A percentile compares a stretch with the other conserved stretches of the same genome.
These are phyloP conservation scores for Magallana gigas DNA, from an alignment of 1,140 invertebrate genomes.

Conservation along the genomic window DNA sequence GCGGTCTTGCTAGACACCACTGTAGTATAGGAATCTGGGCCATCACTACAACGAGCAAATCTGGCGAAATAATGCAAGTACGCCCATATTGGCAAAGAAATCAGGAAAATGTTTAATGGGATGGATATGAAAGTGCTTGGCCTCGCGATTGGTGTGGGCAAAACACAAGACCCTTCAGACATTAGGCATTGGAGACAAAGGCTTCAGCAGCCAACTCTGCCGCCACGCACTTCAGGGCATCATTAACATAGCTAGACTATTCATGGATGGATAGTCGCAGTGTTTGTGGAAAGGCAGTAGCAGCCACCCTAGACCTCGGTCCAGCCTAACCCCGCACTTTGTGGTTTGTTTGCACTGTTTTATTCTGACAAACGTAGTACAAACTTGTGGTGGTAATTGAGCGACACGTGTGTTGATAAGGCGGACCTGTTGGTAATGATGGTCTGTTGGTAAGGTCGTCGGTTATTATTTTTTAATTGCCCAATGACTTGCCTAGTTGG, in stretches of 20 bases:
- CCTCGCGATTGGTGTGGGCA: conserved; percentile 40
- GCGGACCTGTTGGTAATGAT: too few relatives aligned
- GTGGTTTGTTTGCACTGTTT: too few relatives aligned
- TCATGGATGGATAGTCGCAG: too few relatives aligned
- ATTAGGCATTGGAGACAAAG: conserved; percentile 42
- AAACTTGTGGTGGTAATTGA: too few relatives aligned
- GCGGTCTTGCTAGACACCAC: conserved; percentile 48
- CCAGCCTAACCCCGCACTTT: too few relatives aligned
- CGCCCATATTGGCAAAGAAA: not conserved
- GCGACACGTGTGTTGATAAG: too few relatives aligned
- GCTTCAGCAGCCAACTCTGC: conserved; percentile 43
- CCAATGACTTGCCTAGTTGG: too few relatives aligned
- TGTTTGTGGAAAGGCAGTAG: too few relatives aligned
- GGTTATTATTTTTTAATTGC: too few relatives aligned
- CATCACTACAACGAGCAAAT: conserved; percentile 36
- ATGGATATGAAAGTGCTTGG: not conserved
- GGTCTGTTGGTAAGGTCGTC: too few relatives aligned
- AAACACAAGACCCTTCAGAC: conserved; percentile 22
- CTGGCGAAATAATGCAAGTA: conserved; percentile 23
- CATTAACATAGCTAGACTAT: conserved; percentile 31
- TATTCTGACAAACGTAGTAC: too few relatives aligned
- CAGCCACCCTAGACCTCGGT: too few relatives aligned
- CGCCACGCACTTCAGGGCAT: conserved; percentile 39
- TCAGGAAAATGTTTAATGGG: not conserved
- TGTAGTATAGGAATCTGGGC: conserved; percentile 33